phyloP scores from a whole-genome alignment of 1,140 invertebrate species.

The Homalodisca vitripennis region DNA sequence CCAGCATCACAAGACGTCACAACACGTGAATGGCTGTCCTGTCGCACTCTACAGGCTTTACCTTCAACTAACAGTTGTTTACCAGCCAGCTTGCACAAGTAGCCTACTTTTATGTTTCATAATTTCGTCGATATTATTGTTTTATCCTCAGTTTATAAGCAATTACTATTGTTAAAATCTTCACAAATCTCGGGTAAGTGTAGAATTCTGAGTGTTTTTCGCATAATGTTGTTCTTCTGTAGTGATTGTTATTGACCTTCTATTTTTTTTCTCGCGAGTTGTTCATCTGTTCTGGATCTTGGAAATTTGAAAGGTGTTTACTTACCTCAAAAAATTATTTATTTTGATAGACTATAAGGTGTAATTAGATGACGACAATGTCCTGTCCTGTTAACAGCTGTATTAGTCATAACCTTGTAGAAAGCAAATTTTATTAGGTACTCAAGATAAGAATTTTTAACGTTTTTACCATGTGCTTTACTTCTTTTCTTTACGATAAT shows the following conservation, averaged over 20 bases:
- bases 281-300: not conserved
- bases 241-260: too few relatives aligned
- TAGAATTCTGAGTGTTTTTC: too few relatives aligned
- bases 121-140: not conserved
- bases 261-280: slow-evolving; percentile 7
- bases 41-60: slow-evolving; percentile 13
- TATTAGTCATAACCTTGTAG: not conserved
- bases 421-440: not conserved
- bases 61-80: slow-evolving; percentile 15
- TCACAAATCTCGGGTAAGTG: too few relatives aligned
- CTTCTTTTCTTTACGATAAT: too few relatives aligned
- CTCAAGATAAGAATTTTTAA: not conserved
- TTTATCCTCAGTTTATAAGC: not conserved
- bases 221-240: too few relatives aligned
- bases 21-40: slow-evolving; percentile 17
- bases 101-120: not conserved
- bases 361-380: not conserved
- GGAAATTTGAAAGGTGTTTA: too few relatives aligned
- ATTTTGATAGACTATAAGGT: not conserved
- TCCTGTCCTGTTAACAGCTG: not conserved
- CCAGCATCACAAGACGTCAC: slow-evolving; percentile 24
- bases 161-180: too few relatives aligned
- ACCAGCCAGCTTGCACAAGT: slow-evolving; percentile 17
- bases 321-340: too few relatives aligned
- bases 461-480: not conserved